Conservation (phyloP, 1,140 invertebrate species). For the Diorhabda carinulata region DNA sequence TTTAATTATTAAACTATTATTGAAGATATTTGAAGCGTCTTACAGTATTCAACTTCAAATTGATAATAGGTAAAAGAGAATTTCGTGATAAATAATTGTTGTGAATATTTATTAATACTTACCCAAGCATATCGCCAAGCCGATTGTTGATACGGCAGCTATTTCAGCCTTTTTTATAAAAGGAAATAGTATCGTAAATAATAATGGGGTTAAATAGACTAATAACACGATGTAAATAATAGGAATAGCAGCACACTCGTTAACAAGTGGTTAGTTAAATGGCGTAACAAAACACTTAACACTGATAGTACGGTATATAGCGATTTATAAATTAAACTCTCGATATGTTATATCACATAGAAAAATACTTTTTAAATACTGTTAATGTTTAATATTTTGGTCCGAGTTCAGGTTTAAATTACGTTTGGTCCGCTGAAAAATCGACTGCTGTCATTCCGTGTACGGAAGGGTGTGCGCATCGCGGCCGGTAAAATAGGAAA, state of each 20-base stretch:
- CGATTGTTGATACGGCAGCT: not conserved
- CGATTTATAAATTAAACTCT: constrained; percentile 5
- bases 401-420: constrained; percentile 25
- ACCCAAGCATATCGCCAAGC: constrained; percentile 14
- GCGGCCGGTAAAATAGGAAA: constrained; percentile 21
- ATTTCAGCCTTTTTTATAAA: not conserved
- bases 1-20: no score
- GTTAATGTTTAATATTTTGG: constrained; percentile 22
- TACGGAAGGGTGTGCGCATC: constrained; percentile 26
- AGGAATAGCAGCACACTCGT: constrained; percentile 22
- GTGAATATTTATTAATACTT: constrained; percentile 5
- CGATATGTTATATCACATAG: constrained; percentile 16
- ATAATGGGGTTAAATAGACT: constrained; percentile 15
- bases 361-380: constrained; percentile 33
- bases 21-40: no score
- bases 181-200: no score
- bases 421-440: constrained; percentile 34
- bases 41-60: no score
- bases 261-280: constrained; percentile 32
- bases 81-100: no score
- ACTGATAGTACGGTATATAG: constrained; percentile 14
- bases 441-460: constrained; percentile 29
- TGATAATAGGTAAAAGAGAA: no score
- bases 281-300: constrained; percentile 24
- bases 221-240: constrained; percentile 16